These are phyloP conservation scores for Brachirus orientalis DNA, from an alignment of 2,113 vertebrate genomes.

Conservation along the genomic window DNA sequence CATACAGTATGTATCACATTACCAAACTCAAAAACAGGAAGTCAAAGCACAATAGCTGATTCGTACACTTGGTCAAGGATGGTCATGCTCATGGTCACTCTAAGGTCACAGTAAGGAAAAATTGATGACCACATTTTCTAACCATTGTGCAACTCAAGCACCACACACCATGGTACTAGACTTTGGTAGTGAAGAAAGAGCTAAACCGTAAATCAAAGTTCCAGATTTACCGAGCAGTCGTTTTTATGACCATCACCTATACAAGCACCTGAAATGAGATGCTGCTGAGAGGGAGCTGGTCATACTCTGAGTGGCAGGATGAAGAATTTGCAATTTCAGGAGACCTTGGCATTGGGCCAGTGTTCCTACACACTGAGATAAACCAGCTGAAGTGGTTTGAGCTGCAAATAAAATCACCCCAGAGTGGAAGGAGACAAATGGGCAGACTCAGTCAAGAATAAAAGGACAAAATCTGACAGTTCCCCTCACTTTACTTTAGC, in stretches of 20 bases:
- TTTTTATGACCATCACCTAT: slow-evolving; percentile 30
- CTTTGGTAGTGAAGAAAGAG: slow-evolving; percentile 24
- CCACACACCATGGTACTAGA: slow-evolving; percentile 15
- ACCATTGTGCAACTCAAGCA: slow-evolving; percentile 40
- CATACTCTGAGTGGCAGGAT: slow-evolving; percentile 42
- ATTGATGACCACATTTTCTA: slow-evolving; percentile 1
- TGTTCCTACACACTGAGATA: slow-evolving; percentile 12
- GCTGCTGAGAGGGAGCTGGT: slow-evolving; percentile 15
- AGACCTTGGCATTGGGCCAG: slow-evolving; percentile 44
- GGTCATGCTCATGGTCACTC: slow-evolving; percentile 11
- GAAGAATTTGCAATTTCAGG: slow-evolving; percentile 53
- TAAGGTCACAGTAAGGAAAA: not conserved
- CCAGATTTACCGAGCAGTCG: slow-evolving; percentile 37
- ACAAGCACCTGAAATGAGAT: slow-evolving; percentile 39
- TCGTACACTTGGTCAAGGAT: too few species aligned
- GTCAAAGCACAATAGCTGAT: slow-evolving; percentile 14
- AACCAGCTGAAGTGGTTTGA: slow-evolving; percentile 15
- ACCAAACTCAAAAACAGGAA: slow-evolving; percentile 1
- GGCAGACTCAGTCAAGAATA: not conserved
- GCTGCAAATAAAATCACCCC: slow-evolving; percentile 11
- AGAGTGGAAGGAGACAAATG: not conserved
- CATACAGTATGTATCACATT: not conserved
- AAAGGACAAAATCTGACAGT: not conserved
- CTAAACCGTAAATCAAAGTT: slow-evolving; percentile 46
- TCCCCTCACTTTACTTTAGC: not conserved